Evolutionary conservation across 2,888 invertebrate genomes (phyloP).

Genomic region (Sycophila texana): DNA sequence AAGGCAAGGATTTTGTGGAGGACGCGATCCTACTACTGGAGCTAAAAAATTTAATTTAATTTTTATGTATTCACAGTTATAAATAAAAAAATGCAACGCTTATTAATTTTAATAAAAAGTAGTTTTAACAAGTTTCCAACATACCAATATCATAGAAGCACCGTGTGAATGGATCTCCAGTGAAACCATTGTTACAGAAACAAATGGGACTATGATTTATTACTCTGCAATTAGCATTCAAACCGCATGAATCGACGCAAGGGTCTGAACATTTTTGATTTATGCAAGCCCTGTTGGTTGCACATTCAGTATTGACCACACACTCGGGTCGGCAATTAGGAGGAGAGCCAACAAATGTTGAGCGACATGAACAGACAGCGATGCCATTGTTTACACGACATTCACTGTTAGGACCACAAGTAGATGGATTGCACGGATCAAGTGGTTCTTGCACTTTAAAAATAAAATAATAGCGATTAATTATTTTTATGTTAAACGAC

Average conservation of each 20-base stretch:
- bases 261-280: constrained; percentile 78
- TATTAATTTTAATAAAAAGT: too few species aligned
- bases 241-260: constrained; percentile 78
- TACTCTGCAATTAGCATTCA: constrained; percentile 77
- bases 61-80: background rate
- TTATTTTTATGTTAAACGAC: constrained; percentile 67
- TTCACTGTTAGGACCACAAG: constrained; percentile 77
- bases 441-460: constrained; percentile 70
- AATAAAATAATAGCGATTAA: constrained; percentile 20
- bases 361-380: constrained; percentile 77
- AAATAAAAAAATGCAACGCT: too few species aligned
- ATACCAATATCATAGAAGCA: constrained; percentile 29
- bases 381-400: constrained; percentile 76
- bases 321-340: constrained; percentile 78
- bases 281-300: constrained; percentile 77
- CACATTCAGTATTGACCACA: constrained; percentile 77
- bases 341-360: constrained; percentile 77
- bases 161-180: constrained; percentile 78
- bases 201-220: constrained; percentile 80
- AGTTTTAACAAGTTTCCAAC: background rate
- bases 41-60: constrained; percentile 47
- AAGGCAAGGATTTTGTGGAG: constrained; percentile 70
- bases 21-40: constrained; percentile 75
- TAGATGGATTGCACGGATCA: constrained; percentile 78
- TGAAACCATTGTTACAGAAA: constrained; percentile 77